phyloP scores from a whole-genome alignment of 2,797 vertebrate genomes.

The Pseudotriccus pelzelni region DNA sequence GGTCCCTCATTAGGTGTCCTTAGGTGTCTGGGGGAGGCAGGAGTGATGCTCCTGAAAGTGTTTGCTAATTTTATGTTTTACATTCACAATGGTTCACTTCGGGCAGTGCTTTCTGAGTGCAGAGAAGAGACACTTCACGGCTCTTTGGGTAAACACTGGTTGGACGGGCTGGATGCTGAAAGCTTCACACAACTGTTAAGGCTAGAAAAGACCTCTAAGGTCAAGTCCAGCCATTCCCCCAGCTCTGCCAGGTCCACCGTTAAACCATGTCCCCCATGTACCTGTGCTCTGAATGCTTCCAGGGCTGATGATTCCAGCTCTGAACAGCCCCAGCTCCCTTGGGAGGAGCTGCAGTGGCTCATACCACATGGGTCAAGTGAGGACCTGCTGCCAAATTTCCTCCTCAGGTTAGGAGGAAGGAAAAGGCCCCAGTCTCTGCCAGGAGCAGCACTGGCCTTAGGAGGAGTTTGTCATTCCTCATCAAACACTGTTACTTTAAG shows the following conservation, averaged over 20 bases:
- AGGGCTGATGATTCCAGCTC: neutral
- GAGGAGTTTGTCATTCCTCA: neutral
- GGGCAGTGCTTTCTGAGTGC: neutral
- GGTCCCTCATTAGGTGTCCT: neutral
- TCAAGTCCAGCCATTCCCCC: neutral
- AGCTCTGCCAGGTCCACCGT: neutral
- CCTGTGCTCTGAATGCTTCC: too few relatives aligned
- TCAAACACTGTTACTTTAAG: neutral
- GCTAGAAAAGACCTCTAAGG: neutral
- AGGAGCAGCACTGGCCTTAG: neutral
- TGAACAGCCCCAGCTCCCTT: neutral
- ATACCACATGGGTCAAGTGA: neutral
- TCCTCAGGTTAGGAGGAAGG: neutral
- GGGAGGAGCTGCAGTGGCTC: neutral
- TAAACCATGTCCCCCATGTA: neutral
- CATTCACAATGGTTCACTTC: neutral
- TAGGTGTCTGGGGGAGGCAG: too few relatives aligned
- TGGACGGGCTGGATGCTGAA: neutral
- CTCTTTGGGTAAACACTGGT: rapidly evolving
- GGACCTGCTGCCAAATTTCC: neutral
- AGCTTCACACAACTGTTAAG: neutral
- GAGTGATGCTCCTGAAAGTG: neutral
- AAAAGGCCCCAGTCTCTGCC: neutral
- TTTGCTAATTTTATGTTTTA: rapidly evolving
- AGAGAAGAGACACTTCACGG: neutral